Evolutionary conservation across 2,888 invertebrate species (phyloP).

Genomic region (Leuctra nigra): DNA sequence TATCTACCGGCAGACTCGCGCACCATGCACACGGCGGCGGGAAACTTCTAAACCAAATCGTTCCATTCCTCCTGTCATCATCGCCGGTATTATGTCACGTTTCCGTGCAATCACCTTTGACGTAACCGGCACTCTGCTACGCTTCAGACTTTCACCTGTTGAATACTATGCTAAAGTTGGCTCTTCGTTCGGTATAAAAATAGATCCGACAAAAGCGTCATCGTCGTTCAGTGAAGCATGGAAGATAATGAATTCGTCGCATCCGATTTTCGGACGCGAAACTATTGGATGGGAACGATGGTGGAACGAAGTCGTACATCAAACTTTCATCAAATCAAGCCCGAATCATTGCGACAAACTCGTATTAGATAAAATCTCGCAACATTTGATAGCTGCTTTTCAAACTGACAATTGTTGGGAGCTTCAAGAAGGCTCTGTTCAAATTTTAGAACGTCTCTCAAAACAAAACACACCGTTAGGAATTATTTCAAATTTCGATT

Average conservation of each 20-base stretch:
- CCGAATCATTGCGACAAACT: slow-evolving; percentile 35
- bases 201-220: slow-evolving; percentile 51
- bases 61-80: too few relatives aligned
- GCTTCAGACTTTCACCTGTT: slow-evolving; percentile 62
- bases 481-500: slow-evolving; percentile 85
- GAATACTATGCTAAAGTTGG: slow-evolving; percentile 68
- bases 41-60: too few relatives aligned
- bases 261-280: slow-evolving; percentile 75
- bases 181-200: slow-evolving; percentile 57
- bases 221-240: slow-evolving; percentile 59
- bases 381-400: slow-evolving; percentile 60
- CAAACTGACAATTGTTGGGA: slow-evolving; percentile 68
- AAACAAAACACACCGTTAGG: slow-evolving; percentile 51
- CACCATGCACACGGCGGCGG: too few relatives aligned
- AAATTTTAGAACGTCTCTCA: slow-evolving; percentile 55
- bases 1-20: not conserved
- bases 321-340: slow-evolving; percentile 54
- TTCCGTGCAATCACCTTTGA: slow-evolving; percentile 65
- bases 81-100: not conserved
- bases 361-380: slow-evolving; percentile 47
- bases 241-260: slow-evolving; percentile 53
- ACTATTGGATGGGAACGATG: slow-evolving; percentile 70
- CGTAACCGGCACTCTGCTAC: slow-evolving; percentile 76
- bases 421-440: slow-evolving; percentile 54
- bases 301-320: slow-evolving; percentile 68